phyloP scores from a whole-genome alignment of 2,113 vertebrate species.

The Paracanthobrama guichenoti region DNA sequence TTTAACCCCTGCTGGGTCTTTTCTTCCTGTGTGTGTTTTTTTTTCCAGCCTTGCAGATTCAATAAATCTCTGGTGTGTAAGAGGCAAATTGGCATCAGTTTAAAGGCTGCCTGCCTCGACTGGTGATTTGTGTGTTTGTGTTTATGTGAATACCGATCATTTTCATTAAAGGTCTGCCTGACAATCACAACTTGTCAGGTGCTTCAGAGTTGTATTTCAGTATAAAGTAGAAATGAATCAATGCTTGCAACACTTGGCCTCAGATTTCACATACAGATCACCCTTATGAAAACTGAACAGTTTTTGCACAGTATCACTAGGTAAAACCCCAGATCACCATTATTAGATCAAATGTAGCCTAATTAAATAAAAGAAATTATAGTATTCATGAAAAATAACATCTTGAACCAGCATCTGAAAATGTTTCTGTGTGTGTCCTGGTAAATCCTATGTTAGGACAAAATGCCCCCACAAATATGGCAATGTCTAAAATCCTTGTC shows the following conservation, averaged over 20 bases:
- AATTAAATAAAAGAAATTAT: too few relatives aligned
- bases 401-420: too few relatives aligned
- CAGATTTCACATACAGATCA: neutral
- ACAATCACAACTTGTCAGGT: constrained; percentile 13
- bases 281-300: neutral
- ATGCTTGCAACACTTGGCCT: neutral
- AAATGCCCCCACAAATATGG: too few relatives aligned
- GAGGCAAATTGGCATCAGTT: constrained; percentile 52
- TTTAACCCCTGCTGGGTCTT: constrained; percentile 42
- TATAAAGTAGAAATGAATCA: constrained; percentile 15
- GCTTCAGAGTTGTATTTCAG: neutral
- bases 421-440: too few relatives aligned
- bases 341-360: too few relatives aligned
- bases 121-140: constrained; percentile 48
- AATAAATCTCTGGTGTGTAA: constrained; percentile 53
- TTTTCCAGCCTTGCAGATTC: constrained; percentile 30
- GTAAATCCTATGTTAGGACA: too few relatives aligned
- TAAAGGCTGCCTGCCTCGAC: constrained; percentile 44
- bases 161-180: constrained; percentile 42
- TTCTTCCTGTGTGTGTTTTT: neutral
- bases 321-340: too few relatives aligned
- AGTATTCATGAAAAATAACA: too few relatives aligned
- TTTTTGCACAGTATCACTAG: too few relatives aligned
- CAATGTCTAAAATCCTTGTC: too few relatives aligned
- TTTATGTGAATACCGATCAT: constrained; percentile 53